These are phyloP conservation scores for Garra rufa DNA, from an alignment of 2,113 vertebrate genomes.

Conservation along the genomic window DNA sequence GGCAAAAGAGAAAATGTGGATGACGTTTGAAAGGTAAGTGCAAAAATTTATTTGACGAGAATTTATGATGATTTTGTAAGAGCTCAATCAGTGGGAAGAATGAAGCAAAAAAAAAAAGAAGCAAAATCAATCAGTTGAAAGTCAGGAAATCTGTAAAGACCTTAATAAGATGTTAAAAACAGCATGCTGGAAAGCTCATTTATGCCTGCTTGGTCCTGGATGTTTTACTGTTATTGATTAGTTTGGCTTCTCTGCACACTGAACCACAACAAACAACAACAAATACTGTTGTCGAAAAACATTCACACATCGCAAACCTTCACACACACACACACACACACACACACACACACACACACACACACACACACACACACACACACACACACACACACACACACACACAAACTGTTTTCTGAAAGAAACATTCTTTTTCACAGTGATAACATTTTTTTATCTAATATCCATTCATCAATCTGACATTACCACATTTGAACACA, in stretches of 20 bases:
- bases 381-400: too few relatives aligned
- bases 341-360: too few relatives aligned
- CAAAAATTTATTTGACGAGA: not conserved
- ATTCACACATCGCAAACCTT: not conserved
- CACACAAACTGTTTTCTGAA: too few relatives aligned
- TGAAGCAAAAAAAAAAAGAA: not conserved
- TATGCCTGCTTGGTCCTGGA: constrained; percentile 28
- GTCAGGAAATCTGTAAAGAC: constrained; percentile 49
- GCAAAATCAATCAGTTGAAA: constrained; percentile 58
- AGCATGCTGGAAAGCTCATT: constrained; percentile 19
- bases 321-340: too few relatives aligned
- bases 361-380: too few relatives aligned
- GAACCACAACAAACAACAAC: constrained; percentile 29
- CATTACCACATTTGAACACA: too few relatives aligned
- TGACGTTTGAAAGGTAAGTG: not conserved
- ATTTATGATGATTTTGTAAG: constrained; percentile 10
- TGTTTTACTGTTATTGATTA: constrained; percentile 55
- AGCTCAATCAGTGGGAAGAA: not conserved
- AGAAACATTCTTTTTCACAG: too few relatives aligned
- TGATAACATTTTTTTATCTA: too few relatives aligned
- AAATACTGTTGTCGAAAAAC: constrained; percentile 8
- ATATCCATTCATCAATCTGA: too few relatives aligned
- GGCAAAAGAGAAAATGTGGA: not conserved
- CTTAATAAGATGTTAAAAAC: constrained; percentile 57
- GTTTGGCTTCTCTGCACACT: constrained; percentile 34